Percentiles rank a stretch among this genome's conserved stretches.
Evolutionary conservation across 2,113 vertebrate genomes (phyloP).

Genomic region (Aegithalos caudatus): DNA sequence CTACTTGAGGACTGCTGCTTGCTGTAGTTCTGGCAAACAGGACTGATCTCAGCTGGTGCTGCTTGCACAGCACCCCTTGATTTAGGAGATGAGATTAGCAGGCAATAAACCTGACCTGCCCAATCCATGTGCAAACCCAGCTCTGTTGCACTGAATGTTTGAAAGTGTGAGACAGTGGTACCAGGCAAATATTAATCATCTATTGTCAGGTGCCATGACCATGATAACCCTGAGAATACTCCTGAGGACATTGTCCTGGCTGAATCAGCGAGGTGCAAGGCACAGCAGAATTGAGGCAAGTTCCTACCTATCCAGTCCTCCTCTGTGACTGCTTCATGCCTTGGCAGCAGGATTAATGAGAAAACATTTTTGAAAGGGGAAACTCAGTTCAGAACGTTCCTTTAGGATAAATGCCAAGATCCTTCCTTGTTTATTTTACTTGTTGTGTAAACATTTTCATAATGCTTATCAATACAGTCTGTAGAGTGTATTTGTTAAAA

Average conservation of each 20-base stretch:
- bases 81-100: background rate
- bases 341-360: constrained; percentile 20
- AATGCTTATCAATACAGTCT: constrained; percentile 27
- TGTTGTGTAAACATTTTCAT: constrained; percentile 18
- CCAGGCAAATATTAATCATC: background rate
- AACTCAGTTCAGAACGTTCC: constrained; percentile 8
- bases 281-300: rapidly evolving
- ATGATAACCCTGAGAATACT: background rate
- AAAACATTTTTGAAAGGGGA: constrained; percentile 35
- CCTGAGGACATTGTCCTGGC: background rate
- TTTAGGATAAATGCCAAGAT: constrained; percentile 33
- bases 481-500: background rate
- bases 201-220: background rate
- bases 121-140: background rate
- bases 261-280: background rate
- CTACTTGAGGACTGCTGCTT: rapidly evolving
- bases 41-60: background rate
- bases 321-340: background rate
- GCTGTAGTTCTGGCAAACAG: background rate
- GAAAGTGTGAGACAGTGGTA: background rate
- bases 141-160: background rate
- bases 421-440: constrained; percentile 15
- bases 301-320: background rate
- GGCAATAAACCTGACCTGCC: background rate
- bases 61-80: rapidly evolving